phyloP scores from a whole-genome alignment of 2,888 invertebrate genomes.

The Ceramica pisi region DNA sequence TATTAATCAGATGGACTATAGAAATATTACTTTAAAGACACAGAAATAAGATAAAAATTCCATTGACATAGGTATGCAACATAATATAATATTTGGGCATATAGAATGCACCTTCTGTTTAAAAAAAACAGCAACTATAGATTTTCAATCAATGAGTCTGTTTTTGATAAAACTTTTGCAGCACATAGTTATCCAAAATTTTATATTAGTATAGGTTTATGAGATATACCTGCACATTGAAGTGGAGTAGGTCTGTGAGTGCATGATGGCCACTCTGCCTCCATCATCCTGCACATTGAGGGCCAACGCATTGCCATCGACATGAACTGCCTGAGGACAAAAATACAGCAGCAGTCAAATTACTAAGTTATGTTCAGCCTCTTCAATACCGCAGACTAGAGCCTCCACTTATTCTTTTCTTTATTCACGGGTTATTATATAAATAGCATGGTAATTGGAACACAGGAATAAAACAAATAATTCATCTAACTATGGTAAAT shows the following conservation, averaged over 20 bases:
- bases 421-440: background rate
- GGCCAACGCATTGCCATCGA: constrained; percentile 80
- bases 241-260: constrained; percentile 82
- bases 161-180: no score
- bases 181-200: no score
- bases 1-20: background rate
- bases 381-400: no score
- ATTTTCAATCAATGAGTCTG: no score
- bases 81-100: background rate
- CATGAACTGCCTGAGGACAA: constrained; percentile 81
- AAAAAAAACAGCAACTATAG: background rate
- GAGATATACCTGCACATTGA: constrained; percentile 83
- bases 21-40: background rate
- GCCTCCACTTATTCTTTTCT: no score
- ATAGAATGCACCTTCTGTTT: background rate
- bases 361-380: background rate
- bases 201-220: no score
- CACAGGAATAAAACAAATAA: background rate
- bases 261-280: constrained; percentile 84
- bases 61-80: background rate
- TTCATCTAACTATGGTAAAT: background rate
- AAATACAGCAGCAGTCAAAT: constrained; percentile 4
- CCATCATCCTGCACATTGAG: constrained; percentile 84
- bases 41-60: background rate
- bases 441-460: background rate